Evolutionary conservation across 2,888 invertebrate species (phyloP), one percentile per base, ranked within the genome.

Genomic region (Pyrochroa serraticornis): DNA sequence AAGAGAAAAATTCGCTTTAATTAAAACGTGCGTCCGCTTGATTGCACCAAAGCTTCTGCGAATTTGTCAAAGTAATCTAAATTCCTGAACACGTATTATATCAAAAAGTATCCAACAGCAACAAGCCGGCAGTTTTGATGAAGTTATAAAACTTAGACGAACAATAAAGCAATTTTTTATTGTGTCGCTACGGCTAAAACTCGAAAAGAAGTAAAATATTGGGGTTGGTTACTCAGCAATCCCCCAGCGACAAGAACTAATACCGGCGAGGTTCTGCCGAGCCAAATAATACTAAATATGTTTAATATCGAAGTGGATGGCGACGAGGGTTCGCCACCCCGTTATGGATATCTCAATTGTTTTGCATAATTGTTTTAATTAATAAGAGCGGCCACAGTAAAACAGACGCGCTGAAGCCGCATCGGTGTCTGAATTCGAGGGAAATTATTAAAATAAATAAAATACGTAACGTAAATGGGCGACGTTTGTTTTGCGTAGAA

Each of bases 61-160:
- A 47, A 54, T 54, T 54, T 54, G 54, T 54, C 54, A 54, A 43
- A 47, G 48, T 42, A 48, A 55, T 55, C 55, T 42, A 48, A 55
- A 55, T 55, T 55, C 47, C 48, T 6, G 38, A 36, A 10, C 55
- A 48, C 55, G 48, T 55, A 52, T 45, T 33, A 37, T 47, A 52
- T 46, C 38, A 45, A 52, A 53, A 39, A 45, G 52, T 37, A 52
- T 51, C 51, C 46, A 31, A 33, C 46, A 32, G 42, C 30, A 22
- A 22, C 22, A 22, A 22, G 22, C 22, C 22, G 22, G 22, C 22
- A 22, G 22, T 50, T 56, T 56, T 56, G 56, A 58, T 58, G 43
- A 58, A 58, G 51, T 58, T 58, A 52, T 58, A 46, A 58, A 58
- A 58, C 58, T 58, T 52, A 58, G 30, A 36, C 52, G 42, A 51